Evolutionary conservation across 2,797 vertebrate genomes (phyloP), one percentile per base, ranked within the genome.

Genomic region (Masticophis lateralis): DNA sequence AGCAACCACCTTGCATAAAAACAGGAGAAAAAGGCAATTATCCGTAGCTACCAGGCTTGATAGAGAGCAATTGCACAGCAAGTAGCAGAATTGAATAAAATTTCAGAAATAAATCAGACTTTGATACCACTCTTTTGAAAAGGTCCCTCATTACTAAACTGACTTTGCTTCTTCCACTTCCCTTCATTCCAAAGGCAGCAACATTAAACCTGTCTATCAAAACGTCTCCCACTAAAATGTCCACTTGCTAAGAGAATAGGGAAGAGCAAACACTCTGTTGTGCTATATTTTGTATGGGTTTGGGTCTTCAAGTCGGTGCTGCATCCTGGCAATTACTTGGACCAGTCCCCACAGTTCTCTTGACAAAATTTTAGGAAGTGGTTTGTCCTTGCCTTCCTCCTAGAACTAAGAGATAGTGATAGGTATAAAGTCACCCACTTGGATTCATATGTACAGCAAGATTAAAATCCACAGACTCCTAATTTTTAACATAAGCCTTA

Each of bases 131-230:
- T 94, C 93, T 89, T 95, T 95, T 79, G 94, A 94, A 94, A 55
- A 83, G 43, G 95, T 92, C 92, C 93, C 93, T 97, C 95, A 94
- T 96, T 97, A 97, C 63, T 95, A 95, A 97, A 97, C 94, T 95
- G 93, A 11, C 94, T 95, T 96, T 95, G 60, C 43, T 66, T 53
- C 83, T 56, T 90, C 93, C 91, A 89, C 79, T 94, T 20, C 47
- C 91, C 32, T 57, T 66, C 69, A 0, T 96, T 96, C 95, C 95
- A 93, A 56, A 95, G 94, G 56, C 93, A 95, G 93, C 32, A 13
- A 1, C 0, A 92, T 95, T 94, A 95, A 97, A 97, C 97, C 96
- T 97, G 97, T 94, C 95, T 92, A 92, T 90, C 53, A 69, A 94
- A 92, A 93, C 20, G 12, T 63, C 74, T 59, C 74, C 74, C 18